These are phyloP conservation scores for Gymnogyps californianus DNA, from an alignment of 2,113 vertebrate genomes.

Conservation along the genomic window DNA sequence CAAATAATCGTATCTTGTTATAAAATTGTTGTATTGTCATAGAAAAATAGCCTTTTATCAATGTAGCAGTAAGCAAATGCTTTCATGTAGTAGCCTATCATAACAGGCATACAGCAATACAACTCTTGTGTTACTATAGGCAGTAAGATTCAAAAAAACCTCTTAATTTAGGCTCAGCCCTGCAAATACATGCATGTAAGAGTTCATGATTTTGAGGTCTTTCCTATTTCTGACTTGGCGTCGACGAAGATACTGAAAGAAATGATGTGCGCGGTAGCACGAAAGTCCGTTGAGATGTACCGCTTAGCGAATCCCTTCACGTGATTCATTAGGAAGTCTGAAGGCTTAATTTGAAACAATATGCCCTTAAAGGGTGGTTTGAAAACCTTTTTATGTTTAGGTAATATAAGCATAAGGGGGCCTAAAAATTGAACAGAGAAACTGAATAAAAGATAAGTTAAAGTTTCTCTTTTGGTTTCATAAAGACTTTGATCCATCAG, in stretches of 20 bases:
- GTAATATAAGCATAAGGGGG: not conserved
- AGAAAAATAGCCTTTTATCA: not conserved
- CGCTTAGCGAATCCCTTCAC: not conserved
- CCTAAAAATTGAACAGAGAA: not conserved
- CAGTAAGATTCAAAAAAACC: not conserved
- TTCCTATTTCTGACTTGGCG: not conserved
- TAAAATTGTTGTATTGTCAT: not conserved
- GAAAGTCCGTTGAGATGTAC: not conserved
- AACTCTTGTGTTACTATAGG: not conserved
- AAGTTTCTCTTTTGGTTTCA: not conserved
- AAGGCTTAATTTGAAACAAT: not conserved
- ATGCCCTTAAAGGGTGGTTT: not conserved
- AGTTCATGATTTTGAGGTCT: not conserved
- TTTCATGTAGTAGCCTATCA: not conserved
- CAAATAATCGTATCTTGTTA: not conserved
- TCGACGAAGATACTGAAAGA: not conserved
- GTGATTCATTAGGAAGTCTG: not conserved
- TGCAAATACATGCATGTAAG: not conserved
- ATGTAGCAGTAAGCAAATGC: not conserved
- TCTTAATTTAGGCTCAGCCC: not conserved
- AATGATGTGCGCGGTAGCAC: accelerated
- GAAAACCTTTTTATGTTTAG: not conserved
- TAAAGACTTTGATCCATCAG: not conserved
- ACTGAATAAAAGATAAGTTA: not conserved
- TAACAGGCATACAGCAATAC: not conserved